phyloP scores from a whole-genome alignment of 2,888 invertebrate genomes.

The Stenolophus ochropezus region DNA sequence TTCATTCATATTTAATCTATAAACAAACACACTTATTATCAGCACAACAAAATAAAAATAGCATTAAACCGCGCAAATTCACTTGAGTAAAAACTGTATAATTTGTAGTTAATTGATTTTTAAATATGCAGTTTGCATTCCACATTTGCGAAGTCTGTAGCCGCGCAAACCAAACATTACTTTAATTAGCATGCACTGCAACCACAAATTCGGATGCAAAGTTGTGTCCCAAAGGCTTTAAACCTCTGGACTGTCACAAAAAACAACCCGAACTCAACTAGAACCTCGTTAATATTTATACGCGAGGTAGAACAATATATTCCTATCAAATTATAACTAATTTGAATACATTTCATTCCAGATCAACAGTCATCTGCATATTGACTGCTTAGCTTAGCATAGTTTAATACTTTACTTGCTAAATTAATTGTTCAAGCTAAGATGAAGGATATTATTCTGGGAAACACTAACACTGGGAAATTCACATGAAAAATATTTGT shows the following conservation, averaged over 20 bases:
- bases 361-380: slow-evolving; percentile 51
- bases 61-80: neutral
- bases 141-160: neutral
- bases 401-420: slow-evolving; percentile 37
- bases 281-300: slow-evolving; percentile 40
- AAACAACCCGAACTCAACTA: slow-evolving; percentile 26
- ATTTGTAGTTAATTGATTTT: neutral
- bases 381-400: slow-evolving; percentile 26
- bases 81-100: neutral
- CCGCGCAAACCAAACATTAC: slow-evolving; percentile 50
- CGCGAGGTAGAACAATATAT: slow-evolving; percentile 39
- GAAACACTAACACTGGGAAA: too few relatives aligned
- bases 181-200: slow-evolving; percentile 48
- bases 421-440: slow-evolving; percentile 48
- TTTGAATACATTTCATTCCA: slow-evolving; percentile 55
- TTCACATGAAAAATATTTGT: too few relatives aligned
- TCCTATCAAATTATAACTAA: slow-evolving; percentile 53
- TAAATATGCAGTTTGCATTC: neutral
- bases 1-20: too few relatives aligned
- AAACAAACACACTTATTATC: too few relatives aligned
- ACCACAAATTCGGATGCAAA: slow-evolving; percentile 39
- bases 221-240: slow-evolving; percentile 33
- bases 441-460: too few relatives aligned
- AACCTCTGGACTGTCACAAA: slow-evolving; percentile 1
- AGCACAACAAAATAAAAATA: neutral